A percentile compares a stretch with the other conserved stretches of the same genome.
Conservation (phyloP, 2,113 vertebrate species). For the Perca flavescens region DNA sequence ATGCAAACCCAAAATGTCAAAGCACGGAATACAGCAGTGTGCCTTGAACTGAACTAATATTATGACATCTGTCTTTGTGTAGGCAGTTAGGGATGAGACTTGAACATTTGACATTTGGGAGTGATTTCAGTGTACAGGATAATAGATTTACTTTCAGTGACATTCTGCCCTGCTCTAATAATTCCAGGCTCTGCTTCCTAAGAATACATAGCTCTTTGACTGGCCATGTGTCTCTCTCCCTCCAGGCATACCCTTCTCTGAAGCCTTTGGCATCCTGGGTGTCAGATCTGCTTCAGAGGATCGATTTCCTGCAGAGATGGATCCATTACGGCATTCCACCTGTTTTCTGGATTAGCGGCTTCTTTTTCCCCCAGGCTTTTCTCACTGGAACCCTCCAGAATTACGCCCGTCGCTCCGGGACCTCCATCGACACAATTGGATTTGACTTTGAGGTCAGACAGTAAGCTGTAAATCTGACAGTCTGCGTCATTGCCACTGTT, state of each 20-base stretch:
- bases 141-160: slow-evolving; percentile 13
- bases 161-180: slow-evolving; percentile 8
- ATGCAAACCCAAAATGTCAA: not conserved
- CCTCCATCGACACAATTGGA: slow-evolving; percentile 90
- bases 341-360: slow-evolving; percentile 94
- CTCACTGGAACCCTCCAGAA: slow-evolving; percentile 94
- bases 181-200: slow-evolving; percentile 9
- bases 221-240: not conserved
- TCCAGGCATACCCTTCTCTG: slow-evolving; percentile 90
- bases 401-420: slow-evolving; percentile 86
- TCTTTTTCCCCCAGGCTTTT: slow-evolving; percentile 95
- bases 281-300: slow-evolving; percentile 88
- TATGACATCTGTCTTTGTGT: not conserved
- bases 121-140: not conserved
- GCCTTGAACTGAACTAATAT: not conserved
- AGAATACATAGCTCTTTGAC: not conserved
- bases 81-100: not conserved
- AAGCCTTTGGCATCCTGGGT: slow-evolving; percentile 94
- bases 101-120: not conserved
- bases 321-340: slow-evolving; percentile 87
- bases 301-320: slow-evolving; percentile 88
- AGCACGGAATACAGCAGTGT: not conserved
- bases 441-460: slow-evolving; percentile 89
- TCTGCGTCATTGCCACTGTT: not conserved
- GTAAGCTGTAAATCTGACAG: not conserved